These are phyloP conservation scores for Sylvicola cinctus DNA, from an alignment of 2,888 invertebrate genomes.

Conservation along the genomic window DNA sequence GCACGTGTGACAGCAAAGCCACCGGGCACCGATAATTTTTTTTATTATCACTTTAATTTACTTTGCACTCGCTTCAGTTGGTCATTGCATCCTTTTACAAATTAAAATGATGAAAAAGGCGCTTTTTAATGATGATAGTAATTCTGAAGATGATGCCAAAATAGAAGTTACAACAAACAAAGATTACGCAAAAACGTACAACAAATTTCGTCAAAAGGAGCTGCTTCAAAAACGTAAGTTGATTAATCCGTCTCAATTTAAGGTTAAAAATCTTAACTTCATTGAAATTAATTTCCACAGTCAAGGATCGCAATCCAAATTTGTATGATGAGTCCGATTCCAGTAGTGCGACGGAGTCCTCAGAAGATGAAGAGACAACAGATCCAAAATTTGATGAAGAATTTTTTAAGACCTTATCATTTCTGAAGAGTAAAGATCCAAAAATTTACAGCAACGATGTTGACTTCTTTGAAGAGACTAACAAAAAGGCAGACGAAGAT, in stretches of 20 bases:
- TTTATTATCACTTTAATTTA: too few species aligned
- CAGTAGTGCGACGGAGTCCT: slow-evolving; percentile 17
- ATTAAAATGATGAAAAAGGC: slow-evolving; percentile 22
- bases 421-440: slow-evolving; percentile 74
- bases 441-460: slow-evolving; percentile 62
- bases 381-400: slow-evolving; percentile 42
- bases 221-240: slow-evolving; percentile 57
- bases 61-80: too few species aligned
- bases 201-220: slow-evolving; percentile 68
- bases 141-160: slow-evolving; percentile 32
- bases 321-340: slow-evolving; percentile 12
- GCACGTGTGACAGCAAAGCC: too few species aligned
- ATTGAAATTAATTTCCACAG: slow-evolving; percentile 10
- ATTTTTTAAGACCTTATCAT: slow-evolving; percentile 70
- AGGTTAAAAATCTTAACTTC: neutral
- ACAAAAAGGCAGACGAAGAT: slow-evolving; percentile 14
- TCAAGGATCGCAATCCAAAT: slow-evolving; percentile 17
- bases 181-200: slow-evolving; percentile 66
- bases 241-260: too few species aligned
- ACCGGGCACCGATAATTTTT: too few species aligned
- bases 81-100: too few species aligned
- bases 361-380: slow-evolving; percentile 16
- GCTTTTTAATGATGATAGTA: slow-evolving; percentile 32
- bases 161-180: slow-evolving; percentile 45
- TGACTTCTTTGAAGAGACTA: slow-evolving; percentile 41